Evolutionary conservation across 1,140 invertebrate genomes (phyloP).

Genomic region (Danaus plexippus): DNA sequence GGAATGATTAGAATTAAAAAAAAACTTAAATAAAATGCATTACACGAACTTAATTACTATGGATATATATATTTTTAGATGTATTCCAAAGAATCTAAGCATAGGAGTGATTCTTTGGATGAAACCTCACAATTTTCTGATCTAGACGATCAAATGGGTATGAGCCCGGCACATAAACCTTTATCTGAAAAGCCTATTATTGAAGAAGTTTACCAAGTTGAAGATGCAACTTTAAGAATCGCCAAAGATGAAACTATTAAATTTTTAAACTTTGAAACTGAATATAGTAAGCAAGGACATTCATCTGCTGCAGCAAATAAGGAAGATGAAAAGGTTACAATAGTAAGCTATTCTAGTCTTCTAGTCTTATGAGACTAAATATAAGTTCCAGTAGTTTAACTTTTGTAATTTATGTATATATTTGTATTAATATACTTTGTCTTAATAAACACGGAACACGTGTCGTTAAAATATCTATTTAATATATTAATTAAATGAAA

Average conservation of each 20-base stretch:
- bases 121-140: slow-evolving; percentile 71
- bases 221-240: background rate
- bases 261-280: slow-evolving; percentile 56
- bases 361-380: too few relatives aligned
- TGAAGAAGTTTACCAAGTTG: slow-evolving; percentile 16
- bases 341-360: too few relatives aligned
- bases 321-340: slow-evolving; percentile 40
- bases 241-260: slow-evolving; percentile 41
- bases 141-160: slow-evolving; percentile 66
- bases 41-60: slow-evolving; percentile 2
- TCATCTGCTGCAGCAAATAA: slow-evolving; percentile 14
- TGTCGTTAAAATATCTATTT: slow-evolving; percentile 8
- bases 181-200: slow-evolving; percentile 28
- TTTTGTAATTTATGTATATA: too few relatives aligned
- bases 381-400: too few relatives aligned
- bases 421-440: too few relatives aligned
- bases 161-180: slow-evolving; percentile 53
- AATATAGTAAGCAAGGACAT: slow-evolving; percentile 44
- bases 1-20: too few relatives aligned
- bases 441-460: too few relatives aligned
- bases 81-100: slow-evolving; percentile 53
- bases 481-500: slow-evolving; percentile 5
- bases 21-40: too few relatives aligned
- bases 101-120: slow-evolving; percentile 68
- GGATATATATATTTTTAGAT: slow-evolving; percentile 32